phyloP scores from a whole-genome alignment of 2,113 vertebrate genomes.

The Colius striatus region DNA sequence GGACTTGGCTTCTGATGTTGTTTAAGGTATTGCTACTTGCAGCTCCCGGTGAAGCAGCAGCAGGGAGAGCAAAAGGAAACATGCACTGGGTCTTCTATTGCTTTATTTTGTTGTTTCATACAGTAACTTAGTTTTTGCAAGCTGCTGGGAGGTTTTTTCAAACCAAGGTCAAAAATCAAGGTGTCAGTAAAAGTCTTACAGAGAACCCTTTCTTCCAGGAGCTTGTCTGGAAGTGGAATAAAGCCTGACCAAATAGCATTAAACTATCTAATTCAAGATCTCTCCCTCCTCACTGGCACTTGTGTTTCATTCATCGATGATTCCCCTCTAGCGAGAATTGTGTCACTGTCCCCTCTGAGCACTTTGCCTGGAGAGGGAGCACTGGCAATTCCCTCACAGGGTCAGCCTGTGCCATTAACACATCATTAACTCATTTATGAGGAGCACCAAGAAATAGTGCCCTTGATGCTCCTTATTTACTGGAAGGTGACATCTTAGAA shows the following conservation, averaged over 20 bases:
- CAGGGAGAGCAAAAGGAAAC: neutral
- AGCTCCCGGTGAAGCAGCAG: neutral
- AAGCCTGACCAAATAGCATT: neutral
- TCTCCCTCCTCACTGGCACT: fast-evolving
- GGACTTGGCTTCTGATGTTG: neutral
- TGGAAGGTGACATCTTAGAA: neutral
- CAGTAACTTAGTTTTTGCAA: neutral
- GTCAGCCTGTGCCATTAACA: neutral
- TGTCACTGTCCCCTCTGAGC: fast-evolving
- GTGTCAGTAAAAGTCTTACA: neutral
- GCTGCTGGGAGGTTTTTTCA: neutral
- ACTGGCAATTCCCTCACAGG: too few relatives aligned
- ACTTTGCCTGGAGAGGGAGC: neutral
- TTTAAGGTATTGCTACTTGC: neutral
- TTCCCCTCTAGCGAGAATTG: neutral
- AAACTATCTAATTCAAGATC: neutral
- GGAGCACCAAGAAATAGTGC: neutral
- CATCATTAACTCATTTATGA: neutral
- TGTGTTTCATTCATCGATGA: neutral
- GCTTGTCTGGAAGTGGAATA: neutral
- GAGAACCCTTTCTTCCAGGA: neutral
- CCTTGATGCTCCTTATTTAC: neutral
- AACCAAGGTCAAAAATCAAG: neutral
- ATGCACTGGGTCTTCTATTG: neutral
- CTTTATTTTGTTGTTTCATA: neutral